Conservation (phyloP, 2,797 vertebrate species). For the Knipowitschia caucasica region DNA sequence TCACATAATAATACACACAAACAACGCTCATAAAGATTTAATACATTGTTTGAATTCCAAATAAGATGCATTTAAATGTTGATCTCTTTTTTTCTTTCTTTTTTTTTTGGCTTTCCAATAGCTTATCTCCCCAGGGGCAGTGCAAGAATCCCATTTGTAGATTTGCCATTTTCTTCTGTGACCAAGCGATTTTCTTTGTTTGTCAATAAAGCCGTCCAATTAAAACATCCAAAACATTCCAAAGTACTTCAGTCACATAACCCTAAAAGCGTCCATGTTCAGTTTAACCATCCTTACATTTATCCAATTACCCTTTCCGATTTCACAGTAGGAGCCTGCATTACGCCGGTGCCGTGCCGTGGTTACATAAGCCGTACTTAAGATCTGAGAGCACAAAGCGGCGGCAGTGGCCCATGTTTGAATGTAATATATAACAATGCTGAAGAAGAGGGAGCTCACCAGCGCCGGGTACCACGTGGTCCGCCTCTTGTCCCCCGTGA, state of each 20-base stretch:
- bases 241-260: no score
- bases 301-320: constrained; percentile 2
- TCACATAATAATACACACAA: no score
- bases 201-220: neutral
- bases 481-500: constrained; percentile 73
- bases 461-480: constrained; percentile 79
- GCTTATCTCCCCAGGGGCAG: no score
- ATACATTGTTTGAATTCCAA: no score
- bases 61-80: no score
- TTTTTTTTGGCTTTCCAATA: no score
- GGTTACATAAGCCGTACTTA: constrained; percentile 51
- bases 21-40: no score
- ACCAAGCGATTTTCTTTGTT: neutral
- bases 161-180: no score
- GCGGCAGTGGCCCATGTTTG: constrained; percentile 24
- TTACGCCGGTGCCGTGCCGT: constrained; percentile 30
- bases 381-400: constrained; percentile 43
- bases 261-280: no score
- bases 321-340: constrained; percentile 16
- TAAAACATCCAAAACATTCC: neutral
- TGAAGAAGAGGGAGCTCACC: constrained; percentile 66
- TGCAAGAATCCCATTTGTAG: no score
- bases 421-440: constrained; percentile 12
- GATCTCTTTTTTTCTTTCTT: no score
- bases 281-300: neutral